Conservation (phyloP, 2,797 vertebrate genomes). For the Picus viridis region DNA sequence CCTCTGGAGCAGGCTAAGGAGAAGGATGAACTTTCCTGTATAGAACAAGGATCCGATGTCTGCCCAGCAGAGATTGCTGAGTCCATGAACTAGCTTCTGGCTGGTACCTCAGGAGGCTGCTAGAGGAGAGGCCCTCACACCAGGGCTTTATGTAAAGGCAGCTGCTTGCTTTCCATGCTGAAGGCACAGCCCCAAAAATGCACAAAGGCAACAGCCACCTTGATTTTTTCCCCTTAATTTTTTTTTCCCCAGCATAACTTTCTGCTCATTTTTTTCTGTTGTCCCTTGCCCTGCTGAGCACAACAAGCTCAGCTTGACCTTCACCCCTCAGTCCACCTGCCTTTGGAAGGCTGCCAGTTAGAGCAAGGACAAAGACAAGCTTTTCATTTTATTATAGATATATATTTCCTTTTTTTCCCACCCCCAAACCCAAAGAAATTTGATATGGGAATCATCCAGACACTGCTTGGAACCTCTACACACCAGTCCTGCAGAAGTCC, state of each 20-base stretch:
- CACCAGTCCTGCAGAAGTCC: constrained; percentile 40
- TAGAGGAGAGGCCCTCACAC: not conserved
- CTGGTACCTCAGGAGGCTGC: not conserved
- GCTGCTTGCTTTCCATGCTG: not conserved
- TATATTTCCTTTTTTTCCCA: not conserved
- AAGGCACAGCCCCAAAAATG: not conserved
- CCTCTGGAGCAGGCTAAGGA: not conserved
- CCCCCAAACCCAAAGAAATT: constrained; percentile 7
- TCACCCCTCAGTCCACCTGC: constrained; percentile 57
- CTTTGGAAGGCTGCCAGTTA: constrained; percentile 49
- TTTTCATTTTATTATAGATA: not conserved
- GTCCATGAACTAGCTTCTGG: not conserved
- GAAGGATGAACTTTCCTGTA: not conserved
- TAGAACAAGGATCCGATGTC: not conserved
- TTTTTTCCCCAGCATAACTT: not conserved
- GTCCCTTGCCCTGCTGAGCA: not conserved
- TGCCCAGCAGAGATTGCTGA: not conserved
- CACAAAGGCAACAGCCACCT: not conserved
- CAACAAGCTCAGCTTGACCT: constrained; percentile 29
- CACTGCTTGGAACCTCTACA: constrained; percentile 37
- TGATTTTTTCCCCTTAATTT: too few species aligned
- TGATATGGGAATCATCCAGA: constrained; percentile 60
- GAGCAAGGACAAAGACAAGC: not conserved
- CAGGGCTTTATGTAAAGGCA: not conserved
- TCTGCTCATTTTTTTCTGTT: not conserved